Evolutionary conservation across 2,797 vertebrate genomes (phyloP), one percentile per base, ranked within the genome.

Genomic region (Tiaroga cobitis): DNA sequence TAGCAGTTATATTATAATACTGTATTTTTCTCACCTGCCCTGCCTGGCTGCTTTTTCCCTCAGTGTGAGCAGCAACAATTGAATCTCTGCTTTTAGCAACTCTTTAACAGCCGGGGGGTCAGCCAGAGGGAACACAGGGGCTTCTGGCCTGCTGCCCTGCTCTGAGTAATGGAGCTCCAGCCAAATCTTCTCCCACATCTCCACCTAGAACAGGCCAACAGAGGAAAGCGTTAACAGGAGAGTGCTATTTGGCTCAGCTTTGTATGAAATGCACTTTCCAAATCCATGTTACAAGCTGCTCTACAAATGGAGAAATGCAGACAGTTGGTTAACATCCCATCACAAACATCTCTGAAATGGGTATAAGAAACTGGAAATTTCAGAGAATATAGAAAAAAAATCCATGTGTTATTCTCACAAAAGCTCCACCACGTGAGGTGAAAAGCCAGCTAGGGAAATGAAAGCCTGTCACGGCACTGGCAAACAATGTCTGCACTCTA

Each of bases 51-150:
- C 94, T 85, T 92, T 94, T 78, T 90, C 89, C 59, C 88, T 92
- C 79, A 96, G 89, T 8, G 88, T 81, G 5, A 90, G 90, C 81
- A 96, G 93, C 51, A 96, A 91, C 90, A 95, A 92, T 24, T 91
- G 91, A 63, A 96, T 91, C 85, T 96, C 95, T 43, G 91, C 92
- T 59, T 93, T 93, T 80, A 96, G 81, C 65, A 96, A 86, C 43
- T 94, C 93, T 89, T 93, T 94, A 68, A 95, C 86, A 15, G 88
- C 89, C 2, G 94, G 93, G 9, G 95, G 91, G n/a, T 95, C 95
- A 43, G 94, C 89, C 90, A 96, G 91, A 59, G 82, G n/a, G 56
- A 76, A 51, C 9, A 21, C 46, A 6, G 76, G 69, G 59, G 73
- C 56, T 39, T 86, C 85, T 18, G 85, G 67, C 3, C 68, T 51